Evolutionary conservation across 2,113 vertebrate species (phyloP), one percentile per base, ranked within the genome.

Genomic region (Alligator mississippiensis): DNA sequence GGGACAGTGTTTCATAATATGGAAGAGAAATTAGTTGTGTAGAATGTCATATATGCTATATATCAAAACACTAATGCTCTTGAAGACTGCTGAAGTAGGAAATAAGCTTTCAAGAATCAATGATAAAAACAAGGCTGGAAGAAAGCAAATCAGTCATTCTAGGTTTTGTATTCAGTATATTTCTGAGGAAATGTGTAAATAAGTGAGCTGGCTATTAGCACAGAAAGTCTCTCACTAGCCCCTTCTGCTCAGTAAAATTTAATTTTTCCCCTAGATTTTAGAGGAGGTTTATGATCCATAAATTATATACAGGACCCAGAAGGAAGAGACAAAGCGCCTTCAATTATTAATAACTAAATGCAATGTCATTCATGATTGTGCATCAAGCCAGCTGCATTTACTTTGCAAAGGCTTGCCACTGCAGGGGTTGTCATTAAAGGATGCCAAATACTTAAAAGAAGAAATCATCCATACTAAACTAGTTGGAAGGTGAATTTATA

Each of bases 301-400:
- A 98, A 98, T 97, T 93, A 97, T 95, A 97, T 90, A 92, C 5
- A 89, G 77, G 88, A 96, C 86, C 77, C 97, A 97, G 95, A 93
- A 95, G 93, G 96, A 96, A 96, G 95, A 93, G 93, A 97, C 93
- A 95, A 93, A 97, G 95, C 92, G 84, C 92, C 89, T 95, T 98
- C 97, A 97, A 96, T 98, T 95, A 98, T 97, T 97, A 97, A 97
- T 97, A 96, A 88, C 95, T 92, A 97, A 97, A 97, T 78, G 92
- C 93, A 96, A 85, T 76, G 92, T 96, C 96, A 96, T 94, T 97
- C 96, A 94, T 47, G 94, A 95, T 19, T 80, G 92, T 89, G 90
- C 61, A 92, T 84, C 70, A 91, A 81, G 94, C 86, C 82, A 95
- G 97, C 95, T 90, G 84, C 94, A 81, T 90, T 66, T 95, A 95